Conservation (phyloP, 2,888 invertebrate species). For the Mesopsocus fuscifrons region DNA sequence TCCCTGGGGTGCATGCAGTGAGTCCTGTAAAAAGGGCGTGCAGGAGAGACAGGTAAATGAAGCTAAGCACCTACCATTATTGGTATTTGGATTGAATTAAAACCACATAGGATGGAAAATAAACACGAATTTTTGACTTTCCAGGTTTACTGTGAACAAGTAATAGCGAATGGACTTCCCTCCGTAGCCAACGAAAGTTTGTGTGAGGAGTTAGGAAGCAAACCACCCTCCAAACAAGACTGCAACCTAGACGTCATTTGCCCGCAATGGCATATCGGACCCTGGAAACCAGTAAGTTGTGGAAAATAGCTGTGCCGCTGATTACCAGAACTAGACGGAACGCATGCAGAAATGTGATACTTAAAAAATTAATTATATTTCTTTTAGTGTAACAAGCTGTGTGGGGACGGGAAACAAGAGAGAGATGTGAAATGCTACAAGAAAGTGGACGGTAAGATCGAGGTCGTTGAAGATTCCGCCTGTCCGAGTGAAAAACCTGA, state of each 20-base stretch:
- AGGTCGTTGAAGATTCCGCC: conserved; percentile 41
- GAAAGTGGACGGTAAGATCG: conserved; percentile 38
- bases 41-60: conserved; percentile 35
- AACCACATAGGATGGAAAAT: background rate
- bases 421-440: conserved; percentile 64
- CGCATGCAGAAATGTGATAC: no score
- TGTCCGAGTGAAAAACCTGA: conserved; percentile 46
- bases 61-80: no score
- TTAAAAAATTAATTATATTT: conserved; percentile 9
- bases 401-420: conserved; percentile 69
- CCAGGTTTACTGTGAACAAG: conserved; percentile 56
- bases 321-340: no score
- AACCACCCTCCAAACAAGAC: conserved; percentile 43
- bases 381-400: conserved; percentile 65
- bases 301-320: no score
- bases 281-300: conserved; percentile 72
- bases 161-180: conserved; percentile 49
- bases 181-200: conserved; percentile 53
- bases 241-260: conserved; percentile 65
- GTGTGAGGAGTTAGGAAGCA: conserved; percentile 48
- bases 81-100: no score
- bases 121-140: conserved; percentile 20
- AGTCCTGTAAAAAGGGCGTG: conserved; percentile 57
- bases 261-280: conserved; percentile 70
- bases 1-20: conserved; percentile 65